Conservation (phyloP, 64 coral and sea anemone species). For the Hydrozoanthus tunicans region DNA sequence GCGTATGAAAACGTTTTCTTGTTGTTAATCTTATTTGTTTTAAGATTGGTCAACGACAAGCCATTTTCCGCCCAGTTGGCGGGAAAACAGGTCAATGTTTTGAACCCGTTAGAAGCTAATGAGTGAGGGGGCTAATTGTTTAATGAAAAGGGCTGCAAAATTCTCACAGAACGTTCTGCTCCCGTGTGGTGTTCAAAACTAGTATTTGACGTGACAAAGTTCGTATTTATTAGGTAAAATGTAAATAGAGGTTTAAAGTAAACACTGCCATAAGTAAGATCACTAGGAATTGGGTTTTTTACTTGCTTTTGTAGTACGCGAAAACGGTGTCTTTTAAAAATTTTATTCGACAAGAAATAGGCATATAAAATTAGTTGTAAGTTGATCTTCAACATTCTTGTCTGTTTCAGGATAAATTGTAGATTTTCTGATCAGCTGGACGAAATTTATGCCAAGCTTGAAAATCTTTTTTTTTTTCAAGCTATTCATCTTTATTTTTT, state of each 20-base stretch:
- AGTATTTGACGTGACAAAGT: background rate
- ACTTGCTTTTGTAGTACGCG: background rate
- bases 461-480: too few relatives aligned
- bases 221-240: constrained; percentile 52
- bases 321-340: background rate
- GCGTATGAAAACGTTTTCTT: too few relatives aligned
- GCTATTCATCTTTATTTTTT: too few relatives aligned
- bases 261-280: background rate
- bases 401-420: too few relatives aligned
- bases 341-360: too few relatives aligned
- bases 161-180: background rate
- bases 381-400: too few relatives aligned
- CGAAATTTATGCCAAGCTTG: too few relatives aligned
- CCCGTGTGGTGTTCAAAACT: background rate
- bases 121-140: background rate
- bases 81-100: background rate
- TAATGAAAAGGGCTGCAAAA: background rate
- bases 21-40: background rate
- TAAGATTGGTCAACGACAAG: background rate
- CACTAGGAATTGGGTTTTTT: background rate
- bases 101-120: background rate
- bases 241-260: constrained; percentile 38
- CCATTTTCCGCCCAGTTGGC: background rate
- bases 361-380: too few relatives aligned
- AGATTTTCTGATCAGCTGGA: too few relatives aligned